phyloP scores from a whole-genome alignment of 2,888 invertebrate genomes.

The Drosophila merina region DNA sequence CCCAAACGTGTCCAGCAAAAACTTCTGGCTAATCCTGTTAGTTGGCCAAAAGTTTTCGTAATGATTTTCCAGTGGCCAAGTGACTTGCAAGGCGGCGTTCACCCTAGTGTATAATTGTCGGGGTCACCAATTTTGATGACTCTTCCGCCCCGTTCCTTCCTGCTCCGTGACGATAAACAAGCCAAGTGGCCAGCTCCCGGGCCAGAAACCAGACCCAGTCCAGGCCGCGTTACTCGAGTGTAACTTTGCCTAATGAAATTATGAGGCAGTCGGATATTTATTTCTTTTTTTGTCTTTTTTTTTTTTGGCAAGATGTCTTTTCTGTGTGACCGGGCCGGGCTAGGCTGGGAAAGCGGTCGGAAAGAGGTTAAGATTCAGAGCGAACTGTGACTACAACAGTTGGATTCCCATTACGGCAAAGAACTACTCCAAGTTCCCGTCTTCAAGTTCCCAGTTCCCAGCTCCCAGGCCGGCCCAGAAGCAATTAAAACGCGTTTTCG shows the following conservation, averaged over 20 bases:
- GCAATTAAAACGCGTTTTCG: constrained; percentile 79
- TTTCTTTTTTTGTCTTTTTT: constrained; percentile 4
- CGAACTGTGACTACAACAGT: constrained; percentile 45
- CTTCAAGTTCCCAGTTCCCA: constrained; percentile 22
- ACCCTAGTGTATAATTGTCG: constrained; percentile 57
- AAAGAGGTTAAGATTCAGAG: constrained; percentile 38
- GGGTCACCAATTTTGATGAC: constrained; percentile 42
- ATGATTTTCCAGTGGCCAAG: constrained; percentile 29
- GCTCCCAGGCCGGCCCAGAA: constrained; percentile 46
- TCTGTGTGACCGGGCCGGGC: constrained; percentile 36
- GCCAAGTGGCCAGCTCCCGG: constrained; percentile 37
- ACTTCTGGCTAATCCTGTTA: constrained; percentile 27
- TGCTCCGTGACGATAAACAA: constrained; percentile 31
- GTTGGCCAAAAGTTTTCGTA: constrained; percentile 13
- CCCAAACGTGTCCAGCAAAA: not conserved
- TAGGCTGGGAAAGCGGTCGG: constrained; percentile 62
- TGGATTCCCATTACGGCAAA: constrained; percentile 38
- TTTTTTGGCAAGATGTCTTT: constrained; percentile 48
- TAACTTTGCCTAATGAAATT: constrained; percentile 48
- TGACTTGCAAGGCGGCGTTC: constrained; percentile 43
- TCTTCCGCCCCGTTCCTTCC: constrained; percentile 11
- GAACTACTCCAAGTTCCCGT: constrained; percentile 16
- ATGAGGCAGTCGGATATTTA: constrained; percentile 31
- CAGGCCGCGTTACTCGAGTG: constrained; percentile 25
- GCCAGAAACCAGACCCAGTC: not conserved